Conservation (phyloP, 2,888 invertebrate species). For the Thymelicus sylvestris region DNA sequence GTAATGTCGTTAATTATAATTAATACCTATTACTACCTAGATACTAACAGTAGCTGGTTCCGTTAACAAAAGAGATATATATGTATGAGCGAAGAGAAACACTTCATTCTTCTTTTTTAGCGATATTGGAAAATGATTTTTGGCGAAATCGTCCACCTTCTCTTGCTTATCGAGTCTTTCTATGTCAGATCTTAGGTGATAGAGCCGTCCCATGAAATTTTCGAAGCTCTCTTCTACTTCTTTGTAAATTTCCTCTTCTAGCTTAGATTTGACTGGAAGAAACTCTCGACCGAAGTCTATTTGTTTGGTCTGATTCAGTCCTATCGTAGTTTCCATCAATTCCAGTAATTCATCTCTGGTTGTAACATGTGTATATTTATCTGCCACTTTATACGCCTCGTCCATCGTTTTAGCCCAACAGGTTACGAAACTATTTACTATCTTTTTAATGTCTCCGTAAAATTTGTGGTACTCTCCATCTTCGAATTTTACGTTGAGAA, state of each 20-base stretch:
- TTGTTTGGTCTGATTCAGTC: conserved; percentile 52
- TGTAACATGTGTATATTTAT: conserved; percentile 47
- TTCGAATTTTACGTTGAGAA: conserved; percentile 51
- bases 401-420: conserved; percentile 57
- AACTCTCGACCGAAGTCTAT: conserved; percentile 54
- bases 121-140: conserved; percentile 53
- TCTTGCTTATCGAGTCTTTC: conserved; percentile 52
- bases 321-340: conserved; percentile 54
- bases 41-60: conserved; percentile 51
- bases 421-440: conserved; percentile 56
- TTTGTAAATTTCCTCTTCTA: conserved; percentile 54
- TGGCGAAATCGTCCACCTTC: conserved; percentile 53
- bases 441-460: conserved; percentile 61
- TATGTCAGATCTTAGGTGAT: conserved; percentile 47
- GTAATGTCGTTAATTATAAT: too few relatives aligned
- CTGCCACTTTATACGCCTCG: conserved; percentile 53
- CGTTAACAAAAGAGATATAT: conserved; percentile 54
- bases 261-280: conserved; percentile 48
- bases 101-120: conserved; percentile 53
- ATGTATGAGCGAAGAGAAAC: conserved; percentile 56
- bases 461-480: conserved; percentile 57
- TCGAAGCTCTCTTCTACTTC: conserved; percentile 50
- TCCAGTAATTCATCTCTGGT: conserved; percentile 50
- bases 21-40: too few relatives aligned
- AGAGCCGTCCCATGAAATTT: conserved; percentile 48